Evolutionary conservation across 2,797 vertebrate genomes (phyloP).

Genomic region (Heterohyrax brucei): DNA sequence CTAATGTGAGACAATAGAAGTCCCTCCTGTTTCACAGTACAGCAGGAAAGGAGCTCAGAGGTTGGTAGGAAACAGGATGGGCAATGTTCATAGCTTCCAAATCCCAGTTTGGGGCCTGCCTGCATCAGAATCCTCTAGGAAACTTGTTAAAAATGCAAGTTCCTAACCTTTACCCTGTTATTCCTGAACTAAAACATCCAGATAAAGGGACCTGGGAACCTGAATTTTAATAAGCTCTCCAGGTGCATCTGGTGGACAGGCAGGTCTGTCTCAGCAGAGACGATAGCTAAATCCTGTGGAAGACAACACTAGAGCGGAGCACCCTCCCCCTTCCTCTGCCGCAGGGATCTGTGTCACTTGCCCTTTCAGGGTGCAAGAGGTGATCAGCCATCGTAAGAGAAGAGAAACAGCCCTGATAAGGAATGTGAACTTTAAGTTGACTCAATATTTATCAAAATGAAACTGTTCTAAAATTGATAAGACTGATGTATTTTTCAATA

Average conservation of each 20-base stretch:
- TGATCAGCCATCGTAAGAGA: not conserved
- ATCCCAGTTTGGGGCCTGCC: not conserved
- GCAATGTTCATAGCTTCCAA: not conserved
- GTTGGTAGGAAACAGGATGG: conserved; percentile 7
- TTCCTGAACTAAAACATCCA: conserved; percentile 22
- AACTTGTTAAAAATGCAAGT: not conserved
- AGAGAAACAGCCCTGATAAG: not conserved
- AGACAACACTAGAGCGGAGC: not conserved
- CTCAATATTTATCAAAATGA: not conserved
- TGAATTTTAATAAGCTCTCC: not conserved
- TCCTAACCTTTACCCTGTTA: conserved; percentile 14
- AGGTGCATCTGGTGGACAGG: not conserved
- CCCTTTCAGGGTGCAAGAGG: not conserved
- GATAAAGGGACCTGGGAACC: conserved; percentile 8
- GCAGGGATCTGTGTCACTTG: not conserved
- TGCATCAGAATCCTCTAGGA: not conserved
- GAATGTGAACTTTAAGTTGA: conserved; percentile 17
- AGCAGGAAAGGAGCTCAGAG: not conserved
- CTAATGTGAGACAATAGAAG: not conserved
- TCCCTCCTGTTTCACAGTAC: not conserved
- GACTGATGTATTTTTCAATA: not conserved
- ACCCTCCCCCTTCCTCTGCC: not conserved
- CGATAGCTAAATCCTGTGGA: not conserved
- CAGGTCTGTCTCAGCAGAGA: not conserved
- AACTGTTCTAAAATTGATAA: not conserved